Percentiles rank a stretch among this genome's conserved stretches.
phyloP scores from a whole-genome alignment of 2,888 invertebrate genomes.

The Lamellibrachia satsuma region DNA sequence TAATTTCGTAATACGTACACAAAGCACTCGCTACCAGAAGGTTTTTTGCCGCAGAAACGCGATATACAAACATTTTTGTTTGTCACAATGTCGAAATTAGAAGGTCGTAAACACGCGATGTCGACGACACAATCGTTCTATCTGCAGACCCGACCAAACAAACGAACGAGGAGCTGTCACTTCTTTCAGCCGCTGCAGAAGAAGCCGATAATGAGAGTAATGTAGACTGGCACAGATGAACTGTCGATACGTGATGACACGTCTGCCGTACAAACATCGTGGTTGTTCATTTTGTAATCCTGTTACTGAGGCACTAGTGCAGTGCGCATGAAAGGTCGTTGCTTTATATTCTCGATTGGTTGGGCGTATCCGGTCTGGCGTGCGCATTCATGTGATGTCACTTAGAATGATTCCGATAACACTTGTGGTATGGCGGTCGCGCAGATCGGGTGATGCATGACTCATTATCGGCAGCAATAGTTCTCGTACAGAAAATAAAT shows the following conservation, averaged over 20 bases:
- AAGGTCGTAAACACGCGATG: conserved; percentile 11
- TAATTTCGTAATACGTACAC: background rate
- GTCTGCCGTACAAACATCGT: background rate
- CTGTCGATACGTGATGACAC: background rate
- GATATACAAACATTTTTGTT: conserved; percentile 6
- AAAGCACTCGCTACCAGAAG: background rate
- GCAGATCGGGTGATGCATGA: background rate
- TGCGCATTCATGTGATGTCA: background rate
- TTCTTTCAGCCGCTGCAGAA: background rate
- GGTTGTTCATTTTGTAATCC: background rate
- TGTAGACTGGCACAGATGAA: background rate
- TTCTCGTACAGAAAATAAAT: background rate
- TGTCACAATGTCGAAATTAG: conserved; percentile 17
- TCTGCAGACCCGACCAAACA: background rate
- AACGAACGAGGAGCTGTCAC: background rate
- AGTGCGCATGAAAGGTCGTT: background rate
- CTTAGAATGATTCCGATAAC: background rate
- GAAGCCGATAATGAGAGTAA: background rate
- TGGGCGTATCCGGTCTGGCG: background rate
- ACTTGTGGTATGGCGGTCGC: background rate
- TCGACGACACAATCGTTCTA: background rate
- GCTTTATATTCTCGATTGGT: background rate
- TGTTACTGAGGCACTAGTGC: background rate
- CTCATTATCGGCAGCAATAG: background rate
- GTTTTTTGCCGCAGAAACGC: background rate